phyloP scores from a whole-genome alignment of 1,140 invertebrate species.

The Elymnias hypermnestra region DNA sequence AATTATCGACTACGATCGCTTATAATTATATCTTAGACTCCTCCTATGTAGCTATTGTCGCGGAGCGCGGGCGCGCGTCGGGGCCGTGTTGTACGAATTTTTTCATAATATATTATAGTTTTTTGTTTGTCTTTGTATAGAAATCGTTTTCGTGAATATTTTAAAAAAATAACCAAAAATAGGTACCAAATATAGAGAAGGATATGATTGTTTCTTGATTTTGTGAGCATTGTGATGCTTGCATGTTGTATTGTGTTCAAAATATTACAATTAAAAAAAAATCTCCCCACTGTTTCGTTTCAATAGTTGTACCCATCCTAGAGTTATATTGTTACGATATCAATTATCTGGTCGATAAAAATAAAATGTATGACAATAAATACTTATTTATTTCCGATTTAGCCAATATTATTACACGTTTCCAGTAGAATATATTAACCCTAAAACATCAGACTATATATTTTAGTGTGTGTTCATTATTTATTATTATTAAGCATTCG shows the following conservation, averaged over 20 bases:
- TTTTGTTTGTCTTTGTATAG: slow-evolving; percentile 71
- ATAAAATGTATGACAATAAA: slow-evolving; percentile 28
- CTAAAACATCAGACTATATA: not conserved
- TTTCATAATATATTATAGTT: slow-evolving; percentile 74
- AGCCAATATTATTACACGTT: slow-evolving; percentile 9
- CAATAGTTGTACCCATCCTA: slow-evolving; percentile 22
- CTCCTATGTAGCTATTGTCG: slow-evolving; percentile 63
- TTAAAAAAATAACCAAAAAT: slow-evolving; percentile 74
- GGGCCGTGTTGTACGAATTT: slow-evolving; percentile 61
- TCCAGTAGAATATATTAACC: not conserved
- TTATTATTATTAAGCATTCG: no score
- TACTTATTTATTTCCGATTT: slow-evolving; percentile 21
- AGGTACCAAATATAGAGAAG: slow-evolving; percentile 74
- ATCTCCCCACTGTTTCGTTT: slow-evolving; percentile 51
- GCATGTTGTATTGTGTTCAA: slow-evolving; percentile 77
- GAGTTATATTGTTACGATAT: slow-evolving; percentile 24
- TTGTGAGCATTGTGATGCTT: slow-evolving; percentile 74
- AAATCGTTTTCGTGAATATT: slow-evolving; percentile 66
- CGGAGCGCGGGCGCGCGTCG: slow-evolving; percentile 29
- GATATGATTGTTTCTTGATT: slow-evolving; percentile 74
- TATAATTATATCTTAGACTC: slow-evolving; percentile 60
- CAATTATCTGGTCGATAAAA: slow-evolving; percentile 27
- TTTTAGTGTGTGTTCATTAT: no score
- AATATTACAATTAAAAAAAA: slow-evolving; percentile 72
- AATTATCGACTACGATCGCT: slow-evolving; percentile 56